phyloP scores from a whole-genome alignment of 2,797 vertebrate species.

The Cryptoprocta ferox region DNA sequence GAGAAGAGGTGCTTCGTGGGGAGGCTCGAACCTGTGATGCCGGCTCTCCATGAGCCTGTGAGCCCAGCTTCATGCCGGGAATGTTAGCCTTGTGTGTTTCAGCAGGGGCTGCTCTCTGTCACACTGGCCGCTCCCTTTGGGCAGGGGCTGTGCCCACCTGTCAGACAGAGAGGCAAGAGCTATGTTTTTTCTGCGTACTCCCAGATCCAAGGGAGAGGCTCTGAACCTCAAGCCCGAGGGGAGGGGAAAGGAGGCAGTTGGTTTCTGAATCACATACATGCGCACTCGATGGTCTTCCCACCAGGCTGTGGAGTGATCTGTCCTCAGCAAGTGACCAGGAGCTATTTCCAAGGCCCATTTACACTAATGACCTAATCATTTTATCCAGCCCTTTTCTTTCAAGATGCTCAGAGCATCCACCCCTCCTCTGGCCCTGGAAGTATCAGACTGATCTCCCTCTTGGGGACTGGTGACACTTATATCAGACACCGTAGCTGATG shows the following conservation, averaged over 20 bases:
- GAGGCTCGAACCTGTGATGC: background rate
- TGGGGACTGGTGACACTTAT: background rate
- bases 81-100: too few relatives aligned
- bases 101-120: rapidly evolving
- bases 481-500: background rate
- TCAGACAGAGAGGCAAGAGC: background rate
- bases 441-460: background rate
- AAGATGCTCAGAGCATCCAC: background rate
- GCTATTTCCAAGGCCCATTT: constrained; percentile 42
- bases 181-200: background rate
- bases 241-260: background rate
- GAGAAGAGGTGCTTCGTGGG: background rate
- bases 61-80: background rate
- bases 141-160: background rate
- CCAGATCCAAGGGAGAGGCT: background rate
- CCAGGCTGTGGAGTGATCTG: background rate
- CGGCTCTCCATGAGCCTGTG: background rate
- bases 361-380: background rate
- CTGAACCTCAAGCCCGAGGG: background rate
- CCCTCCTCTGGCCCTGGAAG: background rate
- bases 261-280: background rate
- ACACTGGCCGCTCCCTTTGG: background rate
- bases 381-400: background rate
- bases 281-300: background rate
- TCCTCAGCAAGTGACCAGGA: constrained; percentile 27